Percentiles rank a stretch among this genome's conserved stretches.
phyloP scores from a whole-genome alignment of 2,797 vertebrate genomes.

The Phataginus tetradactyla region DNA sequence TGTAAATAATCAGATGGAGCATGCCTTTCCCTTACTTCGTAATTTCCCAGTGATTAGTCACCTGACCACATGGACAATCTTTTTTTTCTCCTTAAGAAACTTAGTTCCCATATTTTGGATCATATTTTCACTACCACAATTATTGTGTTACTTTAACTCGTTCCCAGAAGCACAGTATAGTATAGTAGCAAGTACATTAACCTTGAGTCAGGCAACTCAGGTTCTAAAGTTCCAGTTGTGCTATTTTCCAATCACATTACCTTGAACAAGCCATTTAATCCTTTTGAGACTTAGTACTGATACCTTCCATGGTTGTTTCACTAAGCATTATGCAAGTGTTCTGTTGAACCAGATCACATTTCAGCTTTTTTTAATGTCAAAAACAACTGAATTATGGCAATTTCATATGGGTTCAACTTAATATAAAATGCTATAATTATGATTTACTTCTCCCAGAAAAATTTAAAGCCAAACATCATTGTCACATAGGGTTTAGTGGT shows the following conservation, averaged over 20 bases:
- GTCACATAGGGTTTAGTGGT: neutral
- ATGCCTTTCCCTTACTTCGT: neutral
- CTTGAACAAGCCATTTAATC: neutral
- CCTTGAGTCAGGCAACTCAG: neutral
- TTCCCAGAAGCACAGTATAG: neutral
- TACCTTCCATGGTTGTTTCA: neutral
- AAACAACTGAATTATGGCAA: neutral
- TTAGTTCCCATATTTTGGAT: neutral
- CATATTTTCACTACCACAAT: neutral
- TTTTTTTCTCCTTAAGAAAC: neutral
- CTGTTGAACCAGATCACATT: neutral
- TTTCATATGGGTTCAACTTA: neutral
- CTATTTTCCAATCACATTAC: neutral
- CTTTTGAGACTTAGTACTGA: neutral
- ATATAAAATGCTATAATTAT: neutral
- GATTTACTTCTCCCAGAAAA: neutral
- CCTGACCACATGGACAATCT: neutral
- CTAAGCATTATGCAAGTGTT: neutral
- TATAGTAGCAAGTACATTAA: neutral
- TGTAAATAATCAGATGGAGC: constrained; percentile 26
- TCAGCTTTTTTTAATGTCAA: neutral
- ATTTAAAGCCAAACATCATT: neutral
- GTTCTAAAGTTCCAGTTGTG: neutral
- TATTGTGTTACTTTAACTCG: neutral
- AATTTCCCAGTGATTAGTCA: constrained; percentile 2